Conservation (phyloP, 2,797 vertebrate genomes). For the Lepus townsendii region DNA sequence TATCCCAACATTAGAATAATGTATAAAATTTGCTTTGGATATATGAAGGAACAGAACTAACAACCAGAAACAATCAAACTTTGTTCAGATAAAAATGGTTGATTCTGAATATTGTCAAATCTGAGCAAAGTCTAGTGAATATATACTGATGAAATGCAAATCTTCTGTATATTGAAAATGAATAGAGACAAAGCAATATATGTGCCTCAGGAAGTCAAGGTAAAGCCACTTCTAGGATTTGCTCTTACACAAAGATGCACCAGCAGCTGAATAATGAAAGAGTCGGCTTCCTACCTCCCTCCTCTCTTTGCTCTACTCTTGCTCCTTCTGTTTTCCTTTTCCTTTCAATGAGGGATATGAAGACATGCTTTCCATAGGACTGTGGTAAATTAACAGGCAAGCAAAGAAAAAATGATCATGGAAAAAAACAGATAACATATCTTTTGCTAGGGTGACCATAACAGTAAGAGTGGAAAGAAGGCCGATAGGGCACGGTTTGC, state of each 20-base stretch:
- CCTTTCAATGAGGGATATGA: not conserved
- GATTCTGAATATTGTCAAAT: not conserved
- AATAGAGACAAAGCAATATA: not conserved
- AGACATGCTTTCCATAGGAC: not conserved
- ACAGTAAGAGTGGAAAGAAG: not conserved
- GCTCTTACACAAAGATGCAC: not conserved
- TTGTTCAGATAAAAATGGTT: not conserved
- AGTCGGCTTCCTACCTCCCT: rapidly evolving
- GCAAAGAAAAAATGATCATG: not conserved
- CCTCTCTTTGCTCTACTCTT: not conserved
- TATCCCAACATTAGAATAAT: not conserved
- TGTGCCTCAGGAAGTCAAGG: not conserved
- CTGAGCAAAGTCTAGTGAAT: not conserved
- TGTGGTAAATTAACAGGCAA: not conserved
- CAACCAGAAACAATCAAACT: not conserved
- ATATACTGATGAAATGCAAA: not conserved
- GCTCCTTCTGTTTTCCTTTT: too few relatives aligned
- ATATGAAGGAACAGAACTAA: not conserved
- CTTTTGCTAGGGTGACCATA: rapidly evolving
- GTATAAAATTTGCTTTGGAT: not conserved
- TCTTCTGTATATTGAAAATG: not conserved
- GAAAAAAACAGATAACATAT: not conserved
- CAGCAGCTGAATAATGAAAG: not conserved
- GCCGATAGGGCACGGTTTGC: not conserved
- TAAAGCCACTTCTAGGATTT: not conserved